Evolutionary conservation across 1,140 invertebrate species (phyloP).

Genomic region (Drosophila equinoxialis): DNA sequence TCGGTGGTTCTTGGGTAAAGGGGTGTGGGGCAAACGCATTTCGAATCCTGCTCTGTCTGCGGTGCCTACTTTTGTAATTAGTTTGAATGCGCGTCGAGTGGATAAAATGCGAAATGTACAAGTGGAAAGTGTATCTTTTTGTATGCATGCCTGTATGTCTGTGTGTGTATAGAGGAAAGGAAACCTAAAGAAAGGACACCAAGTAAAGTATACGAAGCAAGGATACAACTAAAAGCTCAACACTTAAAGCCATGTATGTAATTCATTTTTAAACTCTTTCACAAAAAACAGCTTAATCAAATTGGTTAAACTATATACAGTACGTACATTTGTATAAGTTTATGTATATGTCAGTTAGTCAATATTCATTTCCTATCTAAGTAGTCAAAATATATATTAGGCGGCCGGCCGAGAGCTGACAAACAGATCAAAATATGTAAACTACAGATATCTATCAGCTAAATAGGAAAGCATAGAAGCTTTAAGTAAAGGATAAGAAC

Average conservation of each 20-base stretch:
- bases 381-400: too few species aligned
- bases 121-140: not conserved
- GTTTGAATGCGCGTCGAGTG: slow-evolving; percentile 21
- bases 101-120: slow-evolving; percentile 8
- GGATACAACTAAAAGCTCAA: not conserved
- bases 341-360: too few species aligned
- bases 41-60: not conserved
- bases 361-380: too few species aligned
- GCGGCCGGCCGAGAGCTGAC: too few species aligned
- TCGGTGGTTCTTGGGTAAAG: not conserved
- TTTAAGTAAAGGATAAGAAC: too few species aligned
- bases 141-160: too few species aligned
- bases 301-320: not conserved
- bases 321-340: too few species aligned
- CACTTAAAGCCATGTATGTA: not conserved
- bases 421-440: too few species aligned
- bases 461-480: too few species aligned
- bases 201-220: not conserved
- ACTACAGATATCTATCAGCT: too few species aligned
- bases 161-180: not conserved
- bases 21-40: not conserved
- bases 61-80: slow-evolving; percentile 34
- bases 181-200: not conserved
- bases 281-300: not conserved
- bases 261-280: not conserved